Percentiles rank a stretch among this genome's conserved stretches.
phyloP scores from a whole-genome alignment of 2,113 vertebrate genomes.

The Pseudolaguvia tuberculata region DNA sequence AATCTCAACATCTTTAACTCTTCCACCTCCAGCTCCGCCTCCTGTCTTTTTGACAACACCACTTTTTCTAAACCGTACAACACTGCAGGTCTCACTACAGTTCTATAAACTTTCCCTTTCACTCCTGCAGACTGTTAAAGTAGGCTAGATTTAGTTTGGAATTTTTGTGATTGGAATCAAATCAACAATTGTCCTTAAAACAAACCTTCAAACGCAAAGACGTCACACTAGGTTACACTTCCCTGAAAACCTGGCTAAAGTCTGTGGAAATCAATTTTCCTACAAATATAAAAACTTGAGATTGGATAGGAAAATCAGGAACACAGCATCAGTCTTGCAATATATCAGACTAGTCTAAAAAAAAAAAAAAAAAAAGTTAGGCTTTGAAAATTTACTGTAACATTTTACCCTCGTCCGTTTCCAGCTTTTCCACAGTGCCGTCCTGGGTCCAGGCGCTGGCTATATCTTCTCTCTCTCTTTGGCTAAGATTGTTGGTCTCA shows the following conservation, averaged over 20 bases:
- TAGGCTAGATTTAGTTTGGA: background rate
- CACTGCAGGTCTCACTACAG: too few relatives aligned
- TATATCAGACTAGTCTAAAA: background rate
- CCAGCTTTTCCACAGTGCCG: constrained; percentile 26
- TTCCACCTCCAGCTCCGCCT: too few relatives aligned
- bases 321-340: background rate
- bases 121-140: background rate
- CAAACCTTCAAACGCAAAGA: too few relatives aligned
- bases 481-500: constrained; percentile 71
- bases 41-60: too few relatives aligned
- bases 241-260: background rate
- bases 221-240: too few relatives aligned
- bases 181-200: background rate
- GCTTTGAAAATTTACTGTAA: background rate
- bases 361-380: background rate
- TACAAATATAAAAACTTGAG: background rate
- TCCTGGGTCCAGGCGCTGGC: constrained; percentile 82
- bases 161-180: background rate
- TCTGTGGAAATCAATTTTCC: background rate
- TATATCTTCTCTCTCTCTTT: constrained; percentile 69
- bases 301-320: background rate
- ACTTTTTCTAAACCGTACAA: too few relatives aligned
- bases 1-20: too few relatives aligned
- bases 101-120: too few relatives aligned
- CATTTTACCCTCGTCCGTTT: constrained; percentile 55